These are phyloP conservation scores for Conus ventricosus DNA, from an alignment of 1,140 invertebrate genomes.

Conservation along the genomic window DNA sequence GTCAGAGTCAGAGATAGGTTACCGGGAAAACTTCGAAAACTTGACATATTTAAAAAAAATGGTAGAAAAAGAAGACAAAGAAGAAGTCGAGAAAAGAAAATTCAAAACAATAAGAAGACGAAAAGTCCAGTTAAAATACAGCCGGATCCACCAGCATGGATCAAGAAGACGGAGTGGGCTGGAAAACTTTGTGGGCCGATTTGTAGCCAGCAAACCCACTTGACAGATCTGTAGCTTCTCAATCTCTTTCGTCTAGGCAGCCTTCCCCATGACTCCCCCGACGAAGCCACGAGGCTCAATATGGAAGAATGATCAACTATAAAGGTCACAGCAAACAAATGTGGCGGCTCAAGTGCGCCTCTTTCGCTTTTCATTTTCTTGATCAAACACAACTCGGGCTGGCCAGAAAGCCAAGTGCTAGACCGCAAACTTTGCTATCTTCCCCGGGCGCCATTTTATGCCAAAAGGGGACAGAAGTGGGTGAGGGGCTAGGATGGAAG, in stretches of 20 bases:
- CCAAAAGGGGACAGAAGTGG: constrained; percentile 5
- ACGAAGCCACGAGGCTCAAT: constrained; percentile 6
- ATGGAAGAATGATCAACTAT: constrained; percentile 35
- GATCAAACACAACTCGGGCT: constrained; percentile 28
- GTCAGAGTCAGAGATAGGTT: too few species aligned
- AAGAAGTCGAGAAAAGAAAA: too few species aligned
- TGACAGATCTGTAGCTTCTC: not conserved
- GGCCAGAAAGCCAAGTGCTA: constrained; percentile 25
- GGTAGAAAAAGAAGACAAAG: too few species aligned
- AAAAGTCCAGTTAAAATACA: too few species aligned
- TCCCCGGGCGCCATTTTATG: constrained; percentile 17
- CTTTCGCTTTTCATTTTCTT: constrained; percentile 37
- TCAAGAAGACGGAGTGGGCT: too few species aligned
- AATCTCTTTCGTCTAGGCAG: not conserved
- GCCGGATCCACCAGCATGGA: too few species aligned
- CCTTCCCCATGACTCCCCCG: not conserved
- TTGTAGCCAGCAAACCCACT: constrained; percentile 6
- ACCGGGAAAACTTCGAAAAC: too few species aligned
- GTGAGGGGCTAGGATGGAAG: not conserved
- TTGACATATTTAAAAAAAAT: too few species aligned
- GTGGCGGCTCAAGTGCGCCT: constrained; percentile 21
- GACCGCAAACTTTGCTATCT: constrained; percentile 19
- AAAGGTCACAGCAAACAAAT: constrained; percentile 36
- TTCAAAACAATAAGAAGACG: too few species aligned
- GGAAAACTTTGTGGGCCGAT: not conserved